A percentile compares a stretch with the other conserved stretches of the same genome.
Evolutionary conservation across 2,888 invertebrate genomes (phyloP).

Genomic region (Oasisia sp.): DNA sequence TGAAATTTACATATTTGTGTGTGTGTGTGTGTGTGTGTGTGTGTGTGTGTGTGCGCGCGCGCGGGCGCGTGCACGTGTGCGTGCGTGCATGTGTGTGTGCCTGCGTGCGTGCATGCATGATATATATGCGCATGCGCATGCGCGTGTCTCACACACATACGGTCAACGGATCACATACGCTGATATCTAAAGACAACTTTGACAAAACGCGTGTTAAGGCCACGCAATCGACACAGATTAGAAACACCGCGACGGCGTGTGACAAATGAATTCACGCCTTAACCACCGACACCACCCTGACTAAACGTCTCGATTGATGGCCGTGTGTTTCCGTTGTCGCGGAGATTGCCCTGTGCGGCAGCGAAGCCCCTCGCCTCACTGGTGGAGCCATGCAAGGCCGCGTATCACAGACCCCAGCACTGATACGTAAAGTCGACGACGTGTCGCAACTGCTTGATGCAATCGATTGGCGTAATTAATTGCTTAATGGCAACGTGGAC

Average conservation of each 20-base stretch:
- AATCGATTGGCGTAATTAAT: conserved; percentile 3
- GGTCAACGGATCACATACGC: background rate
- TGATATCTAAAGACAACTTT: background rate
- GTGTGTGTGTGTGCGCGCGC: no score
- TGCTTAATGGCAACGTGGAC: background rate
- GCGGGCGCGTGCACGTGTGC: no score
- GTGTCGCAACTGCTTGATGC: background rate
- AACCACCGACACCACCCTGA: background rate
- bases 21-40: no score
- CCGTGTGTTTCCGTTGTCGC: background rate
- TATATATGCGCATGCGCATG: background rate
- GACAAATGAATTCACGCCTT: background rate
- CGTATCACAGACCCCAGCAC: background rate
- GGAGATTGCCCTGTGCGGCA: background rate
- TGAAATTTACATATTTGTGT: no score
- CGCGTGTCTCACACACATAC: background rate
- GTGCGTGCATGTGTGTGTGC: background rate
- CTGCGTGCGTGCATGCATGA: background rate
- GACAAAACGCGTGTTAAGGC: background rate
- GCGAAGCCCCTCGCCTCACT: background rate
- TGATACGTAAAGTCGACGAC: background rate
- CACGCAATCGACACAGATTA: background rate
- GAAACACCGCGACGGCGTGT: background rate
- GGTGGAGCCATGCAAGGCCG: background rate
- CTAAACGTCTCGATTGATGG: background rate